A percentile compares a stretch with the other conserved stretches of the same genome.
phyloP scores from a whole-genome alignment of 2,888 invertebrate species.

The Oscheius onirici region DNA sequence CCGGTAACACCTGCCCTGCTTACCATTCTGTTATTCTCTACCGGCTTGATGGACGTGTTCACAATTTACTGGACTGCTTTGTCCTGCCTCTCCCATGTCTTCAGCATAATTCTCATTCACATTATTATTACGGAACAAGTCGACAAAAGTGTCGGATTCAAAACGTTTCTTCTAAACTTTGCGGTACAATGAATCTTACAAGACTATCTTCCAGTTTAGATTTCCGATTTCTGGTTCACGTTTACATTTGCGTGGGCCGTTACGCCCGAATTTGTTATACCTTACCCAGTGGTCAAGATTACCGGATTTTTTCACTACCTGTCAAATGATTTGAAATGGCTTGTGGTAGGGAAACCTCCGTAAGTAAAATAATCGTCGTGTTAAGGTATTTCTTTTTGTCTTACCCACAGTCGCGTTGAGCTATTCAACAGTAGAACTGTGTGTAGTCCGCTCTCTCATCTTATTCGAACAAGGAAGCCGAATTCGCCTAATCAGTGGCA shows the following conservation, averaged over 20 bases:
- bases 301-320: conserved; percentile 5
- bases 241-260: conserved; percentile 14
- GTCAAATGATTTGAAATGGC: neutral
- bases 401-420: neutral
- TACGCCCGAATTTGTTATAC: conserved; percentile 2
- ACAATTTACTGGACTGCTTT: neutral
- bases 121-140: neutral
- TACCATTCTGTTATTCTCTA: no score
- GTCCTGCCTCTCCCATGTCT: neutral
- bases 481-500: conserved; percentile 13
- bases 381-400: neutral
- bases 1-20: no score
- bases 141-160: conserved; percentile 9
- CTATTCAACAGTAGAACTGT: neutral
- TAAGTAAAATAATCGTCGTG: no score
- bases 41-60: neutral
- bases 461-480: neutral
- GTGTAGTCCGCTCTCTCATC: conserved; percentile 11
- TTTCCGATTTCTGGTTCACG: conserved; percentile 16
- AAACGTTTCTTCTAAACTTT: conserved; percentile 4
- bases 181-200: neutral
- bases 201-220: neutral
- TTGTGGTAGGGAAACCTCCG: neutral
- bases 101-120: conserved; percentile 1
- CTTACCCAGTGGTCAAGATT: neutral